A percentile compares a stretch with the other conserved stretches of the same genome.
phyloP scores from a whole-genome alignment of 2,113 vertebrate species.

The Cheirogaleus medius region DNA sequence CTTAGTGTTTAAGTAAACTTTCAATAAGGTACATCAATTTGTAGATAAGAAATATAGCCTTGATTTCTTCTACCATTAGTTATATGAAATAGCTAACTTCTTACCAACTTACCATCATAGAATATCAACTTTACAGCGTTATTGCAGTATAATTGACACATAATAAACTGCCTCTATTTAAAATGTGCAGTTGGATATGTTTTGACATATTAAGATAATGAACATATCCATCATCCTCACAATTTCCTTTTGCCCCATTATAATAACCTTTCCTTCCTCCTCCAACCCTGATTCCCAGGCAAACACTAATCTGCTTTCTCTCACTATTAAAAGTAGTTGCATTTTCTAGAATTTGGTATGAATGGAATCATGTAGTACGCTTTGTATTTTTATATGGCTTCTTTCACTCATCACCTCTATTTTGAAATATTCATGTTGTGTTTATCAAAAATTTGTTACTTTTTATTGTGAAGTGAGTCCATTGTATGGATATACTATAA shows the following conservation, averaged over 20 bases:
- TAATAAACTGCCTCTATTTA: not conserved
- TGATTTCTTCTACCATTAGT: not conserved
- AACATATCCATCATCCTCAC: not conserved
- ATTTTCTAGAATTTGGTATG: not conserved
- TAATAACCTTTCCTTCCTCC: not conserved
- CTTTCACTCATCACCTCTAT: not conserved
- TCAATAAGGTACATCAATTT: not conserved
- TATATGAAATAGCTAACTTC: not conserved
- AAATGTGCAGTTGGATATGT: not conserved
- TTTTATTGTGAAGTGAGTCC: not conserved
- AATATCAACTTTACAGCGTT: not conserved
- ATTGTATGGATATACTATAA: not conserved
- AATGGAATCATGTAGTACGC: not conserved
- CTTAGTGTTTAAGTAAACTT: constrained; percentile 1
- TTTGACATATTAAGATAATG: not conserved
- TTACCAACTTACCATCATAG: not conserved
- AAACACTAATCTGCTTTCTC: not conserved
- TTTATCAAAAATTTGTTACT: not conserved
- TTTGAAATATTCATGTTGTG: not conserved
- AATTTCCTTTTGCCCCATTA: not conserved
- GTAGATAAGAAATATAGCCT: not conserved
- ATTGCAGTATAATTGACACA: not conserved
- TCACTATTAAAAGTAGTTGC: not conserved
- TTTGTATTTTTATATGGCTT: not conserved
- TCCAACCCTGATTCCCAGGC: not conserved